Evolutionary conservation across 2,888 invertebrate species (phyloP), one percentile per base, ranked within the genome.

Genomic region (Papilio demoleus): DNA sequence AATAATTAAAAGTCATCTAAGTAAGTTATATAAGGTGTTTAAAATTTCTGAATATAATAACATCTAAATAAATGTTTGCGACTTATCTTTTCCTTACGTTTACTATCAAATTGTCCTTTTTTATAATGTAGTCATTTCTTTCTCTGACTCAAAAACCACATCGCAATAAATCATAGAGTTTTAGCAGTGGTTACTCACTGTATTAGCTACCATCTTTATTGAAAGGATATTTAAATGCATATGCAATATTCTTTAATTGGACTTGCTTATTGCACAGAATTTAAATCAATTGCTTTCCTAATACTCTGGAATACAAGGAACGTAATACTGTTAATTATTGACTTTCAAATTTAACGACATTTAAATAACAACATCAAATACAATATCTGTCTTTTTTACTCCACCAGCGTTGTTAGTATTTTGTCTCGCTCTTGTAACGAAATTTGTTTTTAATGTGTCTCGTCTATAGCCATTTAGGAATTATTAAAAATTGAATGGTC

Each of bases 31-130:
- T n/a, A n/a, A n/a, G n/a, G n/a, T n/a, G 34, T 42, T 36, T 6
- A 36, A 47, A 38, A 66, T 47, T 66, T 45, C 45, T 59, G 9
- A 22, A 24, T 59, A 45, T 42, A 17, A 40, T 40, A 65, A 63
- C 50, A 50, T 50, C 38, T 40, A 34, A 34, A 24, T 59, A 11
- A 59, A 45, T 24, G 36, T 45, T 47, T 47, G 45, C 58, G 31
- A 65, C 45, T 36, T 45, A 58, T 65, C 59, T 58, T 9, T 24
- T 14, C 17, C 1, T 36, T 17, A 27, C n/a, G 14, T 27, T 17
- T 9, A 36, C n/a, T 36, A n/a, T 36, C 36, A 17, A 56, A 31
- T 5, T 12, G 42, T 45, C 9, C 2, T 17, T 45, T 40, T 40
- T 8, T n/a, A n/a, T n/a, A n/a, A 45, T 19, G 6, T 42, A 17